A percentile compares a stretch with the other conserved stretches of the same genome.
phyloP scores from a whole-genome alignment of 2,113 vertebrate species.

The Hydropotes inermis region DNA sequence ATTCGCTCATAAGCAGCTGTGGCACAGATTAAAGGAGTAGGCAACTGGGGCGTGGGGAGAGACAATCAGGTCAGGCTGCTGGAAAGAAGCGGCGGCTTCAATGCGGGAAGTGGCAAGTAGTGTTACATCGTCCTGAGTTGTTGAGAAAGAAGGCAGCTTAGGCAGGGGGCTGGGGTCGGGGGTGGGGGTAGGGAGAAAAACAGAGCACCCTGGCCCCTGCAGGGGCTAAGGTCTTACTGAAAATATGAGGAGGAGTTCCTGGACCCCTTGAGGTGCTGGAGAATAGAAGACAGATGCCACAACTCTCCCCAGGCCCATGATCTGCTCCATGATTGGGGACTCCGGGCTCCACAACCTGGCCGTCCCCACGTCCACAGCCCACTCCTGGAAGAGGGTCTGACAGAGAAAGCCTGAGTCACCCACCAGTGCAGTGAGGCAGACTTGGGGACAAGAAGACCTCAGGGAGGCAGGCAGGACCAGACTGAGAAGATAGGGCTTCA shows the following conservation, averaged over 20 bases:
- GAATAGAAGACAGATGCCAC: not conserved
- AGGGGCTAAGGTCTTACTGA: not conserved
- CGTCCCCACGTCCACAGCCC: not conserved
- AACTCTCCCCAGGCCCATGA: not conserved
- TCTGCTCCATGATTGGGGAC: not conserved
- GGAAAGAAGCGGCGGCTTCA: not conserved
- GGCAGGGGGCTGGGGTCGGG: not conserved
- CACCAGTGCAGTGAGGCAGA: not conserved
- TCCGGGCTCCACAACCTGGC: not conserved
- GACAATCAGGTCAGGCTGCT: not conserved
- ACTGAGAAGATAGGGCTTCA: not conserved
- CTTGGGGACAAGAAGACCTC: not conserved
- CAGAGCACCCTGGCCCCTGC: no score
- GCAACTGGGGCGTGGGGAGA: not conserved
- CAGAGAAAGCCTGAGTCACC: not conserved
- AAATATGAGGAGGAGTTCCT: not conserved
- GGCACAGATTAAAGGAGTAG: not conserved
- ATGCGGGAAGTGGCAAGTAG: not conserved
- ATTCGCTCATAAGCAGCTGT: not conserved
- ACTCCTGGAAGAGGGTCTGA: not conserved
- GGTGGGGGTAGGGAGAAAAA: fast-evolving
- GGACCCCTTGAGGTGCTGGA: not conserved
- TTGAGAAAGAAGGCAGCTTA: not conserved
- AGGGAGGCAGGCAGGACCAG: not conserved
- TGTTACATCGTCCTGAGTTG: not conserved